A percentile compares a stretch with the other conserved stretches of the same genome.
phyloP scores from a whole-genome alignment of 2,113 vertebrate genomes.

The Catharus minimus region DNA sequence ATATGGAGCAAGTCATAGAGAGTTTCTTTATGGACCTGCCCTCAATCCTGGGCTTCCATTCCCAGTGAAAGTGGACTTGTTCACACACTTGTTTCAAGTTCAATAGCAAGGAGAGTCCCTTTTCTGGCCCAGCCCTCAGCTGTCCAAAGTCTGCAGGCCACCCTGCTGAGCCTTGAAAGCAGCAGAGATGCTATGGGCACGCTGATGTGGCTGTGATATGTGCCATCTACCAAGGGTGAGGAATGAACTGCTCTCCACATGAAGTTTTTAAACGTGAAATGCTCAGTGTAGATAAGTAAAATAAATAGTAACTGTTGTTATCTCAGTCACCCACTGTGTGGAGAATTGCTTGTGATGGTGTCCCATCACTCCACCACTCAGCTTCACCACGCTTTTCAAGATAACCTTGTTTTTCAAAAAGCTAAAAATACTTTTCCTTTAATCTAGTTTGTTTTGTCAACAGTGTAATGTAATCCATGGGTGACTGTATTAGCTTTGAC shows the following conservation, averaged over 20 bases:
- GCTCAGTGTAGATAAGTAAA: not conserved
- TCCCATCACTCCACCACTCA: not conserved
- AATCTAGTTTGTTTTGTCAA: not conserved
- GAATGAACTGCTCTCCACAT: not conserved
- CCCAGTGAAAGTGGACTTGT: not conserved
- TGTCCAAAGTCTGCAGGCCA: not conserved
- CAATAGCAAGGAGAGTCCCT: not conserved
- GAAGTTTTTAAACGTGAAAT: not conserved
- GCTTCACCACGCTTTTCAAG: not conserved
- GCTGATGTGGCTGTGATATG: not conserved
- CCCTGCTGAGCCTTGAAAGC: not conserved
- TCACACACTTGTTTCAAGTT: not conserved
- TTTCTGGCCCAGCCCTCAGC: not conserved
- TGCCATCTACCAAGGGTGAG: fast-evolving
- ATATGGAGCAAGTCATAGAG: not conserved
- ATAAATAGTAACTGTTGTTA: not conserved
- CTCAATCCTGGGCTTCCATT: not conserved
- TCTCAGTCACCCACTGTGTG: not conserved
- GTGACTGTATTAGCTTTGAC: not conserved
- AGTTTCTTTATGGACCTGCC: not conserved
- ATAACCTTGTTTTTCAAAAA: not conserved
- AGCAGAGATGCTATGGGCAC: not conserved
- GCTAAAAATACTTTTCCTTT: not conserved
- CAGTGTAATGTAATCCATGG: not conserved
- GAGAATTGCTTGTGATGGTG: not conserved